Evolutionary conservation across 2,113 vertebrate species (phyloP).

Genomic region (Theropithecus gelada): DNA sequence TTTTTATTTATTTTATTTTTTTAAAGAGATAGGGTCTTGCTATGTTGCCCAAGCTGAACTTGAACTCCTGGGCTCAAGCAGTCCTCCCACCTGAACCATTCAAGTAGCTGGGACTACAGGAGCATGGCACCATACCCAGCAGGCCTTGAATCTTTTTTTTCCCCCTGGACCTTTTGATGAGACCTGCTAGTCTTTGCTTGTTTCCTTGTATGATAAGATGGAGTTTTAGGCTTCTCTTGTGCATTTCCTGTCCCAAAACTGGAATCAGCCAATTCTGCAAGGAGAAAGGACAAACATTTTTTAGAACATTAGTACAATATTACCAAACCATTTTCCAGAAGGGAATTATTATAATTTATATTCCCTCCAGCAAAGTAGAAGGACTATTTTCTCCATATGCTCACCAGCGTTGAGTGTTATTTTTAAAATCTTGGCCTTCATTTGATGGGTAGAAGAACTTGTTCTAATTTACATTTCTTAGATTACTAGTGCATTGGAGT

Average conservation of each 20-base stretch:
- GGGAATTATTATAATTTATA: not conserved
- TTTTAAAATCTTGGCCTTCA: not conserved
- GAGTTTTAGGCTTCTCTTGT: not conserved
- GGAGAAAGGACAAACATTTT: not conserved
- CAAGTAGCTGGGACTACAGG: no score
- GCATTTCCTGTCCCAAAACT: not conserved
- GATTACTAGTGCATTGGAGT: not conserved
- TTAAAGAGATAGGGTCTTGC: no score
- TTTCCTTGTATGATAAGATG: not conserved
- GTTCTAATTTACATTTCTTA: slow-evolving; percentile 12
- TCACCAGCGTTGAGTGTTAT: not conserved
- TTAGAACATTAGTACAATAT: not conserved
- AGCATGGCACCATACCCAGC: no score
- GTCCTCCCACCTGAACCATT: no score
- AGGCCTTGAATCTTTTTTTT: no score
- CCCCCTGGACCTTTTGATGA: not conserved
- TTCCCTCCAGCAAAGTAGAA: not conserved
- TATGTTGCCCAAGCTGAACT: no score
- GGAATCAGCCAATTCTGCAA: slow-evolving; percentile 6
- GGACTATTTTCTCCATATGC: not conserved
- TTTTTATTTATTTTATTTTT: no score
- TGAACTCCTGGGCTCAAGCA: no score
- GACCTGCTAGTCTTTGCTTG: not conserved
- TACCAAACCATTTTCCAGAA: slow-evolving; percentile 32
- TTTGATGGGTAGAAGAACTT: not conserved